Conservation (phyloP, 2,888 invertebrate species). For the Pterostichus madidus region DNA sequence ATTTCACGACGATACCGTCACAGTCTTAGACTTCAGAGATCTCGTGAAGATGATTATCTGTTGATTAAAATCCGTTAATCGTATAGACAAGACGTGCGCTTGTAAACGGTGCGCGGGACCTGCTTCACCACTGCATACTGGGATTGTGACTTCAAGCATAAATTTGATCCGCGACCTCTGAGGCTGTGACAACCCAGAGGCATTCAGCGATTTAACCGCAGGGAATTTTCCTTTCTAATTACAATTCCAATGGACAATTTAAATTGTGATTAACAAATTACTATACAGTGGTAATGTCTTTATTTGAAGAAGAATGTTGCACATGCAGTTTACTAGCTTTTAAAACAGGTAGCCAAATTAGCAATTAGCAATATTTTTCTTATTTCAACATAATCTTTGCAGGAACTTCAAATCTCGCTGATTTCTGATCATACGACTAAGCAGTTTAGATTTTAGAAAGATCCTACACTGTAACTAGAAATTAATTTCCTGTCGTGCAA, state of each 20-base stretch:
- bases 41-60: constrained; percentile 58
- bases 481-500: no score
- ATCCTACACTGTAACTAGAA: no score
- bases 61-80: constrained; percentile 62
- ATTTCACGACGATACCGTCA: constrained; percentile 19
- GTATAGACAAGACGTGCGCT: constrained; percentile 44
- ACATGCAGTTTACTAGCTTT: neutral
- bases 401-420: no score
- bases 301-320: neutral
- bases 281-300: constrained; percentile 39
- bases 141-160: constrained; percentile 27
- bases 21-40: neutral
- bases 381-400: no score
- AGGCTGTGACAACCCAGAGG: constrained; percentile 15
- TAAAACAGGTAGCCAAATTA: no score
- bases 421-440: no score
- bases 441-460: no score
- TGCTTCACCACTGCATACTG: constrained; percentile 12
- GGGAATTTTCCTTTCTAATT: constrained; percentile 36
- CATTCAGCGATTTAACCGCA: constrained; percentile 17
- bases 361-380: no score
- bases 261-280: constrained; percentile 36
- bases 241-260: constrained; percentile 38
- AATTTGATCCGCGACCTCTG: constrained; percentile 44
- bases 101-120: constrained; percentile 33